Evolutionary conservation across 2,113 vertebrate genomes (phyloP), one percentile per base, ranked within the genome.

Genomic region (Triplophysa tibetana): DNA sequence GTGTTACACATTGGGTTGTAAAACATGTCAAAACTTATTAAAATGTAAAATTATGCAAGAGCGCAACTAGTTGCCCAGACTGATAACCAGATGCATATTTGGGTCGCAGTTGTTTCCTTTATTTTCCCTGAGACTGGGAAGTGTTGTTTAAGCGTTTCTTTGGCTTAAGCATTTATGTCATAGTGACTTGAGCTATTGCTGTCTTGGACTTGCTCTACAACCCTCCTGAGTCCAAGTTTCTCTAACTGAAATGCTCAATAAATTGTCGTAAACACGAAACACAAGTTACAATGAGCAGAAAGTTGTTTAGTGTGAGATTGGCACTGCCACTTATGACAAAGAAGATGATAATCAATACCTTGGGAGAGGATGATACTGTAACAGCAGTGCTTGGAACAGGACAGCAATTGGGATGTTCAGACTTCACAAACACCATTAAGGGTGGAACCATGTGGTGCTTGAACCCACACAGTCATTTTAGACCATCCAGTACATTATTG

Each of bases 401-500:
- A 72, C 58, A 62, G 56, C 72, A 75, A 62, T 38, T 75, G 41
- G 72, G 72, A 62, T 75, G 41, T 75, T 75, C 58, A 62, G 69
- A 70, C 78, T 79, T 72, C 29, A 52, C 43, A 79, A 50, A 48
- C 45, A 79, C 78, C 68, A 63, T 79, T 79, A 79, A 38, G 70
- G 56, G 48, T 79, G 45, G 26, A 64, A 54, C 43, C 58, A 72
- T 79, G 66, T 60, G 60, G 45, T 50, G 56, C 56, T 70, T 72
- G 78, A 65, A 38, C 58, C 77, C 68, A 73, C 68, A 70, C 70
- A 52, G 41, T 62, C 78, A 79, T 79, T 79, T 72, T 29, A 65
- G 68, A 14, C 78, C 68, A 79, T 79, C 77, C 72, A 79, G 78
- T 52, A 63, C 60, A 79, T 79, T 79, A 79, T 23, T 63, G 68